Evolutionary conservation across 1,140 invertebrate genomes (phyloP), one percentile per base, ranked within the genome.

Genomic region (Drosophila arawakana): DNA sequence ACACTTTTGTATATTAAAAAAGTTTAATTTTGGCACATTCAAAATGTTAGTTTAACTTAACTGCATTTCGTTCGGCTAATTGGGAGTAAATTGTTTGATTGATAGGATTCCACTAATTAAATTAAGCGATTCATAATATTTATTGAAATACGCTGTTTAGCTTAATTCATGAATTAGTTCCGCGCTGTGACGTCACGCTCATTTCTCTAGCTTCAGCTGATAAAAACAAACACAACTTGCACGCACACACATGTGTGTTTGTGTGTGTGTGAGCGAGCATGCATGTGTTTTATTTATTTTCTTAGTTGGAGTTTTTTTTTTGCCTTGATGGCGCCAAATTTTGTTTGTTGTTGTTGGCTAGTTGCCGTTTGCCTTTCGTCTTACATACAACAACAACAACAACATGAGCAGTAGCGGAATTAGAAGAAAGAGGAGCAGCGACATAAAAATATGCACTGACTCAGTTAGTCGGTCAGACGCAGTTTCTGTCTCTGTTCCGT

Each of bases 391-490:
- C 13, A 44, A 57, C 39, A 61, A 25, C 39, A 62, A 35, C n/a
- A 63, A 47, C 3, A 41, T 4, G 13, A 46, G 54, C 25, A 58
- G n/a, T 21, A 44, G 41, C 6, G 11, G 25, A 18, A 44, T 34
- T 39, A 54, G 11, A 35, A 35, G 43, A 0, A 69, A 13, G 52
- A 52, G 74, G 13, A 49, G 21, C 49, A 57, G 43, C 34, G 46
- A 39, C 15, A 37, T 7, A 55, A 50, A 41, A 43, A 21, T 49
- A 15, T 72, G n/a, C 52, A 58, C 15, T 35, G n/a, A 73, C 39
- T 77, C 62, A 81, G 69, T 73, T 34, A 60, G 55, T 72, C 55
- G 41, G 55, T 57, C 50, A 30, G 25, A 39, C 11, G 18, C 13
- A 10, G 9, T 47, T 30, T 41, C 25, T 46, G 13, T 15, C 37